A percentile compares a stretch with the other conserved stretches of the same genome.
Evolutionary conservation across 2,113 vertebrate genomes (phyloP).

Genomic region (Pavo muticus): DNA sequence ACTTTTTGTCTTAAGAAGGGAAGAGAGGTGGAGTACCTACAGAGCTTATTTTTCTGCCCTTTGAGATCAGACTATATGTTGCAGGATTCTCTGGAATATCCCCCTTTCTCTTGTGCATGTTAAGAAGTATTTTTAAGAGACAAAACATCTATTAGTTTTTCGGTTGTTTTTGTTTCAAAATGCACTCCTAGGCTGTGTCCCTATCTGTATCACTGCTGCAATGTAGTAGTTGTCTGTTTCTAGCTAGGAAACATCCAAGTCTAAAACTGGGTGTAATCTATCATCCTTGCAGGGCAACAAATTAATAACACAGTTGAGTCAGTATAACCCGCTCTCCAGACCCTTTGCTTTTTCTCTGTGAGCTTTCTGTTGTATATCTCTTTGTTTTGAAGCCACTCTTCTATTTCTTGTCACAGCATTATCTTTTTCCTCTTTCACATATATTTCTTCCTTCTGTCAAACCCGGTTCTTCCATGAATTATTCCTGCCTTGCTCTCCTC

Average conservation of each 20-base stretch:
- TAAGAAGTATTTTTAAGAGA: not conserved
- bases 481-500: not conserved
- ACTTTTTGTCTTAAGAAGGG: not conserved
- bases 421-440: not conserved
- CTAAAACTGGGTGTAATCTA: not conserved
- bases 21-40: not conserved
- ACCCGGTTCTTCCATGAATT: not conserved
- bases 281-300: not conserved
- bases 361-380: not conserved
- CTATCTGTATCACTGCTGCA: not conserved
- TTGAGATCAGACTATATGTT: not conserved
- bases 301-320: not conserved
- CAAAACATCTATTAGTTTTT: not conserved
- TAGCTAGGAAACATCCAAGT: not conserved
- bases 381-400: not conserved
- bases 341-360: not conserved
- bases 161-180: not conserved
- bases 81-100: not conserved
- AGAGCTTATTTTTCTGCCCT: not conserved
- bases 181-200: not conserved
- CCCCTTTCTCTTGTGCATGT: not conserved
- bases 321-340: not conserved
- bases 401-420: not conserved
- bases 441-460: not conserved
- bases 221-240: not conserved